phyloP scores from a whole-genome alignment of 1,140 invertebrate species.

The Orchestia grillus region DNA sequence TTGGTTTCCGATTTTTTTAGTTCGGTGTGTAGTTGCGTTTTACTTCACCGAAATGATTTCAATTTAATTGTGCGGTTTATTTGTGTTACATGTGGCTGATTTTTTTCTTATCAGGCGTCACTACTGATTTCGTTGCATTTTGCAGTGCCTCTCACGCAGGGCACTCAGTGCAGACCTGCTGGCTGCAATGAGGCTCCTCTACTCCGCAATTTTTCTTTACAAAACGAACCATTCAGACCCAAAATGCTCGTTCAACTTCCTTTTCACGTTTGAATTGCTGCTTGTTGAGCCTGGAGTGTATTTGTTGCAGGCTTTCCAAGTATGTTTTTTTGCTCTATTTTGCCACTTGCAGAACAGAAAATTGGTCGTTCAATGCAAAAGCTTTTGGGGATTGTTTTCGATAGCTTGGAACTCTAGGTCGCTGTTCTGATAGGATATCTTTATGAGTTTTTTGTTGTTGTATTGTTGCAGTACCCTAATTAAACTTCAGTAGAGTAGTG shows the following conservation, averaged over 20 bases:
- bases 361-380: neutral
- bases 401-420: neutral
- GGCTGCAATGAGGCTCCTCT: neutral
- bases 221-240: conserved; percentile 33
- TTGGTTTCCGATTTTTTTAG: neutral
- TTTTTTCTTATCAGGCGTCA: neutral
- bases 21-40: neutral
- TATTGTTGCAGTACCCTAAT: neutral
- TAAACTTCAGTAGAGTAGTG: neutral
- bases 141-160: neutral
- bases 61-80: neutral
- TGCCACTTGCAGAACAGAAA: neutral
- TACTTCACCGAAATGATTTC: neutral
- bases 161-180: neutral
- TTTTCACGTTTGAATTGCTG: neutral
- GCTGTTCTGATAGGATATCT: neutral
- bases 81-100: neutral
- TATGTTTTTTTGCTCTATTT: neutral
- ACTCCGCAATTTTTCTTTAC: neutral
- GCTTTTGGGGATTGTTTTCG: neutral
- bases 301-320: neutral
- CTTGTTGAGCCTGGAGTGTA: neutral
- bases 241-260: conserved; percentile 27
- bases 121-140: neutral
- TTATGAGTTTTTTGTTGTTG: neutral